Evolutionary conservation across 2,888 invertebrate species (phyloP), one percentile per base, ranked within the genome.

Genomic region (Glyphotaelius pellucidus): DNA sequence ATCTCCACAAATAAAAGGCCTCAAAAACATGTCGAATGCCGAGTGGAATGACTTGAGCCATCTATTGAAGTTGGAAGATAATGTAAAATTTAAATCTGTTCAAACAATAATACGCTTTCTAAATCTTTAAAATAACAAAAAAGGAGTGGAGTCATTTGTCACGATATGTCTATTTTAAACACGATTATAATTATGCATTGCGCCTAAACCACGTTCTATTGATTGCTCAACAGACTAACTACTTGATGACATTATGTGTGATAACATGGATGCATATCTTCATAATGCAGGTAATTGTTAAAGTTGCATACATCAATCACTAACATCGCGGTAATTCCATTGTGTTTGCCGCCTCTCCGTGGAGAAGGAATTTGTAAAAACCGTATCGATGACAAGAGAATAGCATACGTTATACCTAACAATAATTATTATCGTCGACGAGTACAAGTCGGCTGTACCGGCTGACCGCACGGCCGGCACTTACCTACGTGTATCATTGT

Each of bases 331-430:
- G 67, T 67, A n/a, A 67, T 67, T 25, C 67, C 25, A 67, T 67
- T 67, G 67, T 67, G 9, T 67, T 67, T 67, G 67, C 67, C 67
- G 67, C 67, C 67, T 67, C n/a, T 67, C 67, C n/a, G 67, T 67
- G 67, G 67, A 67, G 67, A 67, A 25, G 67, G 67, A 67, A 67
- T 67, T 67, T 81, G 32, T 81, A 32, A 81, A 81, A 81, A 81
- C 31, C 81, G 31, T 52, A 67, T 88, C 52, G 88, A 88, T 88
- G 88, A 67, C 88, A 88, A 67, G 88, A 52, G 88, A 67, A 67
- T 35, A 52, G 52, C 52, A 88, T 88, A 88, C 67, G 88, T 88
- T 35, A 88, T 35, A 67, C 67, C 67, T 67, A 67, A 31, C 88
- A 30, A 88, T 42, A 42, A 86, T 83, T 42, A 86, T 88, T 52